A percentile compares a stretch with the other conserved stretches of the same genome.
Evolutionary conservation across 2,797 vertebrate species (phyloP).

Genomic region (Spondyliosoma cantharus): DNA sequence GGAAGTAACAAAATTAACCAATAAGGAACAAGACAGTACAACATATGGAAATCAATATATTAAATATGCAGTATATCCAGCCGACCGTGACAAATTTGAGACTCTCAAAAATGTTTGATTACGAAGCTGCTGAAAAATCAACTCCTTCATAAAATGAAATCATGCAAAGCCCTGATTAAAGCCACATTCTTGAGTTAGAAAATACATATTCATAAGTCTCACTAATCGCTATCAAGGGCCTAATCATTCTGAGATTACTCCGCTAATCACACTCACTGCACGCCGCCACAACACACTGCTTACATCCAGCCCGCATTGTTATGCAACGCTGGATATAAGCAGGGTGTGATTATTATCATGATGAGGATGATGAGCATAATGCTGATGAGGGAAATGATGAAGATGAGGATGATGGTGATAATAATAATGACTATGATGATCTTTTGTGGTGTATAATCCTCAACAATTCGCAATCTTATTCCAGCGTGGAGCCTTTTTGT

Average conservation of each 20-base stretch:
- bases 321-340: background rate
- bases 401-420: background rate
- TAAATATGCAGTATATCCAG: background rate
- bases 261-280: background rate
- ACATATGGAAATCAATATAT: background rate
- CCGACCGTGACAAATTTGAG: background rate
- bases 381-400: background rate
- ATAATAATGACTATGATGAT: background rate
- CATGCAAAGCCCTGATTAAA: constrained; percentile 4
- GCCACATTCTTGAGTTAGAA: constrained; percentile 14
- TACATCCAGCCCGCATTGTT: background rate
- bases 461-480: background rate
- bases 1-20: background rate
- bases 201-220: constrained; percentile 33
- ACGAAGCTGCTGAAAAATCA: background rate
- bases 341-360: background rate
- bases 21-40: background rate
- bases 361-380: background rate
- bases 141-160: background rate
- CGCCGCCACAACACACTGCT: background rate
- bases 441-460: background rate
- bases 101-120: background rate
- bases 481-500: background rate
- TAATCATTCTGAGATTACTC: constrained; percentile 28
- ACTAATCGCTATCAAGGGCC: constrained; percentile 33